Base-by-base conservation (phyloP, 2,888 invertebrate genomes). In the Amiota minor region DNA sequence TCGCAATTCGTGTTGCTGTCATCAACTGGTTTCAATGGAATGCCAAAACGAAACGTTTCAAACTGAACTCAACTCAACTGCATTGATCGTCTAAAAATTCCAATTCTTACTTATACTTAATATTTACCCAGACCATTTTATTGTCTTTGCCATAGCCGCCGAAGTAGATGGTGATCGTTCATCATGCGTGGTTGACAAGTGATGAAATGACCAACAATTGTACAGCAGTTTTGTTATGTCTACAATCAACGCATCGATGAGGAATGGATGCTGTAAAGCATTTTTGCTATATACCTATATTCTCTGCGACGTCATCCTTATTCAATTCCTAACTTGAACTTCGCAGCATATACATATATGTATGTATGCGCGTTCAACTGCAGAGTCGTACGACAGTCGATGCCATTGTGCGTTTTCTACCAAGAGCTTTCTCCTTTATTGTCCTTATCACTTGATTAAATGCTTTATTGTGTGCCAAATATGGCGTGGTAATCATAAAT, bases 381-480 rank as follows among this genome's bases (percentile, higher is more conserved):
- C 35, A 35, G 6, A 2, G 6, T 35, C 35, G 35, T 35, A 35
- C 35, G 6, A 35, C 2, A 35, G 35, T 35, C 35, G 35, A 35
- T 35, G 35, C 6, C 35, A 35, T 35, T 67, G 1, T 9, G 1
- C 9, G 16, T 18, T 12, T 10, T 50, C 35, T 23, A 47, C 53
- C 45, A 71, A 72, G 78, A 74, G 83, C 85, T 83, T 83, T 83
- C 83, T 81, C 83, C 83, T 83, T 83, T 84, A 84, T 83, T 84
- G 83, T 83, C 85, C 81, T 83, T 85, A 83, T 83, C 83, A 83
- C 82, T 81, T 83, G 83, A 83, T 83, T 84, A 83, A 85, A 83
- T 84, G 83, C 79, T 85, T 78, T 76, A 78, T 70, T 78, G 75
- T 70, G 20, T n/a, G 72, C 79, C 85, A 75, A 83, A 85, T 85